Conservation (phyloP, 2,888 invertebrate genomes). For the Monopis laevigella region DNA sequence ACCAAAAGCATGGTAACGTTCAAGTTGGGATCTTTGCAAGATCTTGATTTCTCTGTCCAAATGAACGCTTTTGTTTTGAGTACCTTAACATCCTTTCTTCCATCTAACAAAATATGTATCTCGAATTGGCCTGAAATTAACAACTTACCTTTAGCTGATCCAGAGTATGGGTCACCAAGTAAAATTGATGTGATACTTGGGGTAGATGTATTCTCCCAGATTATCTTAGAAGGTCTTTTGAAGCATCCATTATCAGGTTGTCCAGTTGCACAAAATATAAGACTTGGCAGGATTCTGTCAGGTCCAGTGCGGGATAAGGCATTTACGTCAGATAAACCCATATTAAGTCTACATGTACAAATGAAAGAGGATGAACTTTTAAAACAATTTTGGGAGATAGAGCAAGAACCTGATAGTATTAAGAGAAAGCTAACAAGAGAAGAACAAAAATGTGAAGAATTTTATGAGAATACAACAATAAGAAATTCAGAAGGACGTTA, state of each 20-base stretch:
- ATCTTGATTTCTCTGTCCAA: conserved; percentile 12
- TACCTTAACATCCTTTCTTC: conserved; percentile 16
- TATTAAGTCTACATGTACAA: conserved; percentile 17
- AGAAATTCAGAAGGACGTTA: conserved; percentile 18
- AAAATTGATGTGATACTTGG: conserved; percentile 20
- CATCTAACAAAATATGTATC: conserved; percentile 4
- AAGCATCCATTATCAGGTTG: neutral
- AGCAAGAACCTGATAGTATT: conserved; percentile 17
- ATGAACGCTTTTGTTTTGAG: conserved; percentile 20
- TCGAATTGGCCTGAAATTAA: conserved; percentile 18
- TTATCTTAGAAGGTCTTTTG: no score
- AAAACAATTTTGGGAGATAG: conserved; percentile 20
- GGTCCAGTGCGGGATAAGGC: conserved; percentile 11
- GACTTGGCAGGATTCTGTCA: conserved; percentile 22
- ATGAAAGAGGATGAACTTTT: conserved; percentile 19
- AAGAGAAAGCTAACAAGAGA: conserved; percentile 15
- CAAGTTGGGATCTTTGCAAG: conserved; percentile 15
- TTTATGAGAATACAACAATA: conserved; percentile 18
- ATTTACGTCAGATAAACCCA: neutral
- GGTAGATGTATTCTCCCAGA: conserved; percentile 18
- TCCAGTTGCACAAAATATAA: conserved; percentile 18
- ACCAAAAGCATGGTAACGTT: conserved; percentile 18
- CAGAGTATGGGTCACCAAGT: conserved; percentile 16
- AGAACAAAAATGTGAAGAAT: conserved; percentile 16
- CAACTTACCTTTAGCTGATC: conserved; percentile 19